A percentile compares a stretch with the other conserved stretches of the same genome.
These are phyloP conservation scores for Manis pentadactyla DNA, from an alignment of 2,797 vertebrate genomes.

Conservation along the genomic window DNA sequence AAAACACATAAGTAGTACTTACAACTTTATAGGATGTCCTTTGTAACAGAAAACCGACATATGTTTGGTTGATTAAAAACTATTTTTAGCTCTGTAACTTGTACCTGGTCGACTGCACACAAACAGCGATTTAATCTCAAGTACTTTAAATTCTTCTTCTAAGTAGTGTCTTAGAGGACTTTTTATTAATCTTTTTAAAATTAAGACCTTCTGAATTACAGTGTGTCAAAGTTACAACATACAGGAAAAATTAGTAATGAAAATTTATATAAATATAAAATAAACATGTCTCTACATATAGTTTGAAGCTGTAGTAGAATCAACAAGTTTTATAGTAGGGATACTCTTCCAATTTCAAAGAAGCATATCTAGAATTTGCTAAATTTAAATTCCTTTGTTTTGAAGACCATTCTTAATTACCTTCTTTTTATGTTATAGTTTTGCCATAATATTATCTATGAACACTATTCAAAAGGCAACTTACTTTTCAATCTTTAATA, in stretches of 20 bases:
- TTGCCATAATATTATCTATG: neutral
- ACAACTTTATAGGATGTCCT: neutral
- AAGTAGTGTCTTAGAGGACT: neutral
- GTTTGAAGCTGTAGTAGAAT: neutral
- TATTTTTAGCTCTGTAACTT: slow-evolving; percentile 26
- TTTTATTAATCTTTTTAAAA: slow-evolving; percentile 51
- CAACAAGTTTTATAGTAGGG: neutral
- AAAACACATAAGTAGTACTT: slow-evolving; percentile 62
- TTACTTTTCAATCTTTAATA: slow-evolving; percentile 20
- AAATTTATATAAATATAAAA: neutral
- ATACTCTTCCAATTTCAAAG: neutral
- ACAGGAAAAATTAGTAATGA: neutral
- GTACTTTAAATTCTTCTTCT: slow-evolving; percentile 54
- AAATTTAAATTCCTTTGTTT: slow-evolving; percentile 44
- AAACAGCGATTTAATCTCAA: slow-evolving; percentile 65
- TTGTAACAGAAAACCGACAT: slow-evolving; percentile 39
- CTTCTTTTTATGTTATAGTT: neutral
- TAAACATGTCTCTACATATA: neutral
- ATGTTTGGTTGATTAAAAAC: neutral
- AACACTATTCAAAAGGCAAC: neutral
- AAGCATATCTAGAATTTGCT: neutral
- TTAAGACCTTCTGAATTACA: slow-evolving; percentile 2
- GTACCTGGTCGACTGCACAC: slow-evolving; percentile 42
- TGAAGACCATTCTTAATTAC: neutral
- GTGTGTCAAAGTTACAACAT: neutral